Percentiles rank a stretch among this genome's conserved stretches.
Conservation (phyloP, 1,140 invertebrate genomes). For the Bilobella aurantiaca region DNA sequence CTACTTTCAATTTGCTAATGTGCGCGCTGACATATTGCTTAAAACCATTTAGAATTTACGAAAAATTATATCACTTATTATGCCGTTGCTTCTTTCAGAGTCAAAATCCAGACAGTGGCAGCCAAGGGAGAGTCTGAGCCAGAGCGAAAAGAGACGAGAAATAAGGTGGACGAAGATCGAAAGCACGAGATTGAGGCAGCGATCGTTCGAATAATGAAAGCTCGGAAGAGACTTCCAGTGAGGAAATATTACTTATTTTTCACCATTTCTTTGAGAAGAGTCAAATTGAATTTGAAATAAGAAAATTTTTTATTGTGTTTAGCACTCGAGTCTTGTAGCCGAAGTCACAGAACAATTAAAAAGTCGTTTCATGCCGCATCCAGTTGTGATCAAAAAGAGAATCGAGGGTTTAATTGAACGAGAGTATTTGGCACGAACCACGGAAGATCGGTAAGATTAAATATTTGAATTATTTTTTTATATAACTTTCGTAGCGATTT, state of each 20-base stretch:
- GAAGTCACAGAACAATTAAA: slow-evolving; percentile 97
- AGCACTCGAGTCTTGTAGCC: slow-evolving; percentile 88
- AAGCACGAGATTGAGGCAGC: slow-evolving; percentile 99
- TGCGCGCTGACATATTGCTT: too few relatives aligned
- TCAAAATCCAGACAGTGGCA: slow-evolving; percentile 87
- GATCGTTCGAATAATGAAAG: slow-evolving; percentile 99
- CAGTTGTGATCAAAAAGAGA: slow-evolving; percentile 95
- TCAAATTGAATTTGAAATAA: slow-evolving; percentile 16
- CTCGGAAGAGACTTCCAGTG: slow-evolving; percentile 82
- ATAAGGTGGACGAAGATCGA: slow-evolving; percentile 96
- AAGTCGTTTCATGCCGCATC: slow-evolving; percentile 90
- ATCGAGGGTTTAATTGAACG: slow-evolving; percentile 98
- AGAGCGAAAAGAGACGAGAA: slow-evolving; percentile 91
- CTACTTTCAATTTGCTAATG: slow-evolving; percentile 21
- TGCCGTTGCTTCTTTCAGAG: slow-evolving; percentile 45
- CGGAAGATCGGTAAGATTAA: slow-evolving; percentile 67
- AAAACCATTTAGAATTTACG: background rate
- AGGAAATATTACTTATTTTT: slow-evolving; percentile 38
- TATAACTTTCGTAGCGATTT: background rate
- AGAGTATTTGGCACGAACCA: slow-evolving; percentile 92
- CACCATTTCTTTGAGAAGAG: background rate
- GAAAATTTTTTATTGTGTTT: slow-evolving; percentile 31
- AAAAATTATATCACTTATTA: background rate
- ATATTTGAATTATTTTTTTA: background rate
- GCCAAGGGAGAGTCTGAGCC: slow-evolving; percentile 98